A percentile compares a stretch with the other conserved stretches of the same genome.
These are phyloP conservation scores for Lepidurus packardi DNA, from an alignment of 1,140 invertebrate species.

Conservation along the genomic window DNA sequence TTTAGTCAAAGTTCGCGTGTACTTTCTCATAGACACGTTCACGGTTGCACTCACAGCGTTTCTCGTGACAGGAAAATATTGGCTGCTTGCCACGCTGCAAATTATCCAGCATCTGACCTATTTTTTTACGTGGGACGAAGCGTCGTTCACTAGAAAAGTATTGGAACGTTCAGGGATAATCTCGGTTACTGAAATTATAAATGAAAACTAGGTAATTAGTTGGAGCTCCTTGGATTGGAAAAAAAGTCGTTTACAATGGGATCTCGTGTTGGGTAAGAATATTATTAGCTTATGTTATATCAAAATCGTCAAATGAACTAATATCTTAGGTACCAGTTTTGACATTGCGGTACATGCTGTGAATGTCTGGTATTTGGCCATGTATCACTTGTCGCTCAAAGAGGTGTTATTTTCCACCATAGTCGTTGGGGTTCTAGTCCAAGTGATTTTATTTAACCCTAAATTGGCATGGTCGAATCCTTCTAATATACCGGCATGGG, in stretches of 20 bases:
- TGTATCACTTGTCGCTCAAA: background rate
- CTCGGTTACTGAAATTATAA: background rate
- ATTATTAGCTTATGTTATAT: constrained; percentile 1
- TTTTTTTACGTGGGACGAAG: constrained; percentile 32
- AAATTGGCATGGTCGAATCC: constrained; percentile 33
- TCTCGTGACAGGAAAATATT: constrained; percentile 26
- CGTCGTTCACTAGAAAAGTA: constrained; percentile 30
- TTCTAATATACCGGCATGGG: constrained; percentile 31
- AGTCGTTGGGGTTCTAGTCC: background rate
- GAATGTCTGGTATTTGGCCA: constrained; percentile 23
- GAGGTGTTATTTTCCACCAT: constrained; percentile 10
- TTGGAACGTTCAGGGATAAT: background rate
- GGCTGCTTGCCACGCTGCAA: constrained; percentile 17
- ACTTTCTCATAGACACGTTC: constrained; percentile 31
- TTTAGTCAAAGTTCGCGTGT: constrained; percentile 27
- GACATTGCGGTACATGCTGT: constrained; percentile 28
- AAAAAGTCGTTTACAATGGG: constrained; percentile 24
- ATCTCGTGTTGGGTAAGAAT: constrained; percentile 32
- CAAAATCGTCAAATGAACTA: background rate
- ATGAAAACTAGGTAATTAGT: constrained; percentile 20
- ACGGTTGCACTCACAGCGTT: constrained; percentile 29
- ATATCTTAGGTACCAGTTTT: constrained; percentile 29
- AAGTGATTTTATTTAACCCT: constrained; percentile 26
- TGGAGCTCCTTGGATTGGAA: constrained; percentile 35
- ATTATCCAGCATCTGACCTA: constrained; percentile 28